Conservation (phyloP, 2,888 invertebrate genomes). For the Monopis laevigella region DNA sequence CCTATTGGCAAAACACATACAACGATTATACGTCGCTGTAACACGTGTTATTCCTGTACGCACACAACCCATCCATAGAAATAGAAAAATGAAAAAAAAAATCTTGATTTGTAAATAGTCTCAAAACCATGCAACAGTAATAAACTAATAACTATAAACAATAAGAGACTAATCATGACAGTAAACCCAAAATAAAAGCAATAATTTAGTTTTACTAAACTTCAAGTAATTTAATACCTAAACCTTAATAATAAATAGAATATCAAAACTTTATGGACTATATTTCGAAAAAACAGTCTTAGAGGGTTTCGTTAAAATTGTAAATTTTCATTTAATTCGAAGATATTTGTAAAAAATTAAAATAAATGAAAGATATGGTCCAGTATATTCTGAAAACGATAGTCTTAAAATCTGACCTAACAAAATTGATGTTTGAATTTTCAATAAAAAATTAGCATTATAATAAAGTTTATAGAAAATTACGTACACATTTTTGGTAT, state of each 20-base stretch:
- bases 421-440: slow-evolving; percentile 22
- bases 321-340: slow-evolving; percentile 46
- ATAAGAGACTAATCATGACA: neutral
- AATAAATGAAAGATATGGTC: slow-evolving; percentile 33
- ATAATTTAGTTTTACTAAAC: slow-evolving; percentile 19
- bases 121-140: too few species aligned
- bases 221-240: slow-evolving; percentile 40
- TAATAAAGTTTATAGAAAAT: neutral
- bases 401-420: slow-evolving; percentile 10
- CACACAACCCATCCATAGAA: too few species aligned
- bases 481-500: slow-evolving; percentile 36
- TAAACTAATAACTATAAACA: neutral
- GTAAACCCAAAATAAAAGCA: neutral
- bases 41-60: too few species aligned
- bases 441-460: slow-evolving; percentile 21
- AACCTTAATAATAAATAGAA: slow-evolving; percentile 53
- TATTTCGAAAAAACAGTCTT: slow-evolving; percentile 62
- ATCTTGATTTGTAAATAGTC: too few species aligned
- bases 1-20: too few species aligned
- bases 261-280: slow-evolving; percentile 61
- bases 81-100: too few species aligned
- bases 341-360: slow-evolving; percentile 52
- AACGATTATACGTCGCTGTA: too few species aligned
- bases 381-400: slow-evolving; percentile 25
- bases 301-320: slow-evolving; percentile 56